A percentile compares a stretch with the other conserved stretches of the same genome.
phyloP scores from a whole-genome alignment of 2,888 invertebrate species.

The Lasius platythorax region DNA sequence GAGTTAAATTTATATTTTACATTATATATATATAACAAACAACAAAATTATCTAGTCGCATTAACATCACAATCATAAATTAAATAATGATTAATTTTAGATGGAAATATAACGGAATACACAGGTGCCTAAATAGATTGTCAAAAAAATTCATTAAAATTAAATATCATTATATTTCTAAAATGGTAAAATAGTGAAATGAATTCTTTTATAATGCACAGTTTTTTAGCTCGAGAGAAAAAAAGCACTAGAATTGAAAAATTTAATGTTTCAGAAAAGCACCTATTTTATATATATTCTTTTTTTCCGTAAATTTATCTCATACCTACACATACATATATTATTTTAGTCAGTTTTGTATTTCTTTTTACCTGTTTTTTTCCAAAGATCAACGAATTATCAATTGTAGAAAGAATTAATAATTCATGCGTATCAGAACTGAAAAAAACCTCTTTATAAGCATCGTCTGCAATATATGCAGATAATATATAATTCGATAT shows the following conservation, averaged over 20 bases:
- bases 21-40: neutral
- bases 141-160: neutral
- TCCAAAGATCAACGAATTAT: neutral
- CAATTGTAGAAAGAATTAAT: conserved; percentile 15
- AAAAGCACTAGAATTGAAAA: neutral
- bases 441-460: conserved; percentile 3
- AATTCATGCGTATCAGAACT: conserved; percentile 14
- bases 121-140: neutral
- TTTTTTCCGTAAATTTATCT: neutral
- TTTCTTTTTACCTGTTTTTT: neutral
- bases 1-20: too few species aligned
- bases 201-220: neutral
- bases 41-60: neutral
- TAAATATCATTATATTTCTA: neutral
- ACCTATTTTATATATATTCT: neutral
- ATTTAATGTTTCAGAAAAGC: neutral
- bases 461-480: neutral
- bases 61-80: conserved; percentile 12
- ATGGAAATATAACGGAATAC: neutral
- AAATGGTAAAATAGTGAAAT: neutral
- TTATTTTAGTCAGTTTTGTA: neutral
- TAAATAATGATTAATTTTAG: conserved; percentile 13
- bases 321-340: neutral
- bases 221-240: neutral
- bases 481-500: conserved; percentile 9